phyloP scores from a whole-genome alignment of 2,797 vertebrate genomes.

The Melanotaenia boesemani region DNA sequence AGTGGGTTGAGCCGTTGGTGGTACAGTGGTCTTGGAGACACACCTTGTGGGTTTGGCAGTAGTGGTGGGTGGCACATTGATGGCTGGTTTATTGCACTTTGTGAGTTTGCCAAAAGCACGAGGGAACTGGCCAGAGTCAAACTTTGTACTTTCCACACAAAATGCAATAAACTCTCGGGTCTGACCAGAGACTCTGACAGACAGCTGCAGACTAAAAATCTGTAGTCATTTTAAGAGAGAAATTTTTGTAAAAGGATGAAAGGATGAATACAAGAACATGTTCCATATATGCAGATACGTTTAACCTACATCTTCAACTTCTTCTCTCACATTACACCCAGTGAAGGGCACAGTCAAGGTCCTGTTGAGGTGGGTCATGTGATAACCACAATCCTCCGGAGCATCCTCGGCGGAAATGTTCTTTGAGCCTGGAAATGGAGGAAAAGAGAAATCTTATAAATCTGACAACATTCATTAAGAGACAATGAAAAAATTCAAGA shows the following conservation, averaged over 20 bases:
- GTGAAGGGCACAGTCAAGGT: constrained; percentile 57
- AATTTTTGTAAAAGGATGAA: background rate
- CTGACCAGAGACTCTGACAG: background rate
- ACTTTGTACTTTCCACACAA: constrained; percentile 27
- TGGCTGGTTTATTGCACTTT: background rate
- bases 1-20: background rate
- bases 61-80: no score
- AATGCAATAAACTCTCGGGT: constrained; percentile 4
- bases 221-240: constrained; percentile 19
- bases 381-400: constrained; percentile 54
- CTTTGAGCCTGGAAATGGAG: constrained; percentile 21
- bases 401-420: constrained; percentile 24
- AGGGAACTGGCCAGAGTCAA: background rate
- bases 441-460: background rate
- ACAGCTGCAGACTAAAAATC: constrained; percentile 51
- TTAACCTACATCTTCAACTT: constrained; percentile 24
- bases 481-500: background rate
- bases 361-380: background rate
- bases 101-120: background rate
- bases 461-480: background rate
- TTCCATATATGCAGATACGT: background rate
- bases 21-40: background rate
- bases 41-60: background rate
- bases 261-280: background rate
- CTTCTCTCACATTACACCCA: constrained; percentile 58